phyloP scores from a whole-genome alignment of 2,113 vertebrate species.

The Campylomormyrus numenius region DNA sequence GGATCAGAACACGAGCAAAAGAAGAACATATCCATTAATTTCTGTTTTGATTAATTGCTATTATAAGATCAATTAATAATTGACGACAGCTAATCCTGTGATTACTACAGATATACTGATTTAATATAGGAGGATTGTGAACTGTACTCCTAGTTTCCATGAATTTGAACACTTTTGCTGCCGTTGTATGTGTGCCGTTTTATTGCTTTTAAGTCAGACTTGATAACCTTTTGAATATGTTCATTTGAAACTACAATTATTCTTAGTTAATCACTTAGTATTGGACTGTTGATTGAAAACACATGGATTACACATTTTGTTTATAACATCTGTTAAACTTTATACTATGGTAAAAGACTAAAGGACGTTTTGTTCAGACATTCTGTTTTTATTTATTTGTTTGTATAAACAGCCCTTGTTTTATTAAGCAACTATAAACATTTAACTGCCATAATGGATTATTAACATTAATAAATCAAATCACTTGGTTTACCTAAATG shows the following conservation, averaged over 20 bases:
- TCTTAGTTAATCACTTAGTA: background rate
- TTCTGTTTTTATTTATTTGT: background rate
- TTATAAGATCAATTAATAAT: background rate
- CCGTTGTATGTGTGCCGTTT: background rate
- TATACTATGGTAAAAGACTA: background rate
- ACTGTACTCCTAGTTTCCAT: background rate
- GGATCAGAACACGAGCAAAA: background rate
- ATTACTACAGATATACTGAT: background rate
- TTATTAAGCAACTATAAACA: background rate
- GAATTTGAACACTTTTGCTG: background rate
- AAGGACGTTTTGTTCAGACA: background rate
- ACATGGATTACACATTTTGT: background rate
- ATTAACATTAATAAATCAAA: background rate
- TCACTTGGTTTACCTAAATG: background rate
- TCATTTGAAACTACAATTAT: background rate
- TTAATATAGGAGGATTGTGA: background rate
- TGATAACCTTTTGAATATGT: background rate
- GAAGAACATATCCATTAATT: background rate
- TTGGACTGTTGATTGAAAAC: background rate
- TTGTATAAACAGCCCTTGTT: background rate
- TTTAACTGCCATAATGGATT: background rate
- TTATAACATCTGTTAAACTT: background rate
- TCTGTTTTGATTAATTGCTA: background rate
- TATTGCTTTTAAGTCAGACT: background rate
- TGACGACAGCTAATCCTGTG: background rate